Percentiles rank a stretch among this genome's conserved stretches.
Conservation (phyloP, 2,888 invertebrate genomes). For the Dugesia japonica region DNA sequence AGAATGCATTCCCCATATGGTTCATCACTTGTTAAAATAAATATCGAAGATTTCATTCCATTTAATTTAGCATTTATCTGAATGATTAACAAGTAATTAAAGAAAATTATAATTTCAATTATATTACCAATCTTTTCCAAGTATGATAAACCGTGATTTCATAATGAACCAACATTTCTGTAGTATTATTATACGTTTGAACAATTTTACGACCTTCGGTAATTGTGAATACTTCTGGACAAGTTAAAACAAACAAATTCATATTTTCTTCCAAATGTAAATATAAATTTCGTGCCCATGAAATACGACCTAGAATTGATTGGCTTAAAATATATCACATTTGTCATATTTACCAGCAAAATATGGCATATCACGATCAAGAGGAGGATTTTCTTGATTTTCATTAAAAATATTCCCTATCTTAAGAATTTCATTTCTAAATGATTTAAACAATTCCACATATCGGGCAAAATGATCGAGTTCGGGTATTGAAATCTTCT, state of each 20-base stretch:
- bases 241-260: conserved; percentile 11
- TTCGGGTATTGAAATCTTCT: neutral
- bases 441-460: conserved; percentile 1
- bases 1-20: neutral
- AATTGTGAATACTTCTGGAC: neutral
- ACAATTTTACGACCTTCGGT: neutral
- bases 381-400: neutral
- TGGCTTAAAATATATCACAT: too few species aligned
- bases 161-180: neutral
- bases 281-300: neutral
- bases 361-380: conserved; percentile 1
- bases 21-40: conserved; percentile 1
- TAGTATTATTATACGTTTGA: neutral
- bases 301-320: neutral
- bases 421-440: neutral
- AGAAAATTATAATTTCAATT: too few species aligned
- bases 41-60: conserved; percentile 7
- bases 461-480: neutral
- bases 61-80: neutral
- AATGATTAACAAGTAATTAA: too few species aligned
- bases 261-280: conserved; percentile 2
- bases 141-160: neutral
- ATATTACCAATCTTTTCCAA: neutral
- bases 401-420: neutral
- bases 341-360: neutral